Conservation (phyloP, 2,888 invertebrate genomes). For the Euproctis similis region DNA sequence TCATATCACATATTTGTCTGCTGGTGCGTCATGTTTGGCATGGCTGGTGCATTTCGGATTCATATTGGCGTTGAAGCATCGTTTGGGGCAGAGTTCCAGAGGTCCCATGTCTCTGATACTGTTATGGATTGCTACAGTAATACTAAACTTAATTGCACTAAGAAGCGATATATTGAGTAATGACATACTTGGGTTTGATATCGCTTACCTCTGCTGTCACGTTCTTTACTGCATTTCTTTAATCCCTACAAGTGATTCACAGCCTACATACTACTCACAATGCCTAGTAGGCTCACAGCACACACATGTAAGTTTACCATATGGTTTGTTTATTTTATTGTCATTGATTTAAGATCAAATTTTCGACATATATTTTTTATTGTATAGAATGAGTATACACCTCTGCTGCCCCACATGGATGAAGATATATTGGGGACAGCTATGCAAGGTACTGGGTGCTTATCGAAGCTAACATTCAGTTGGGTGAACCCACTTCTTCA, state of each 20-base stretch:
- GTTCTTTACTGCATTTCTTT: conserved; percentile 81
- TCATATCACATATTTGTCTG: conserved; percentile 82
- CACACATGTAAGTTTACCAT: conserved; percentile 62
- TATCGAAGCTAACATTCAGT: conserved; percentile 86
- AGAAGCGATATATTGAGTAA: conserved; percentile 77
- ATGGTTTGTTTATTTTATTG: conserved; percentile 4
- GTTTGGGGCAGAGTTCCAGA: conserved; percentile 79
- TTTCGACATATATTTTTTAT: conserved; percentile 3
- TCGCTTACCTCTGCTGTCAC: conserved; percentile 79
- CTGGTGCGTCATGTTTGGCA: conserved; percentile 81
- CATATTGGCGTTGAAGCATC: conserved; percentile 79
- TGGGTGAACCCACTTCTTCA: conserved; percentile 92
- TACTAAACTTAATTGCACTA: conserved; percentile 81
- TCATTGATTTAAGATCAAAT: background rate
- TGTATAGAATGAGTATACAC: conserved; percentile 76
- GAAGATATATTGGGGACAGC: conserved; percentile 86
- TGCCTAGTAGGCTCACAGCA: conserved; percentile 69
- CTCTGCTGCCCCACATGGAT: conserved; percentile 80
- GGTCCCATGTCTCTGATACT: conserved; percentile 83
- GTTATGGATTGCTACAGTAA: conserved; percentile 80
- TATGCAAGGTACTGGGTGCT: conserved; percentile 82
- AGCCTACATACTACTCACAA: conserved; percentile 65
- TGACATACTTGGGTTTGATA: conserved; percentile 74
- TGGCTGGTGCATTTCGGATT: conserved; percentile 90
- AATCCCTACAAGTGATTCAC: conserved; percentile 76